Base-by-base conservation (phyloP, 2,888 invertebrate species). In the Sphecodes monilicornis region DNA sequence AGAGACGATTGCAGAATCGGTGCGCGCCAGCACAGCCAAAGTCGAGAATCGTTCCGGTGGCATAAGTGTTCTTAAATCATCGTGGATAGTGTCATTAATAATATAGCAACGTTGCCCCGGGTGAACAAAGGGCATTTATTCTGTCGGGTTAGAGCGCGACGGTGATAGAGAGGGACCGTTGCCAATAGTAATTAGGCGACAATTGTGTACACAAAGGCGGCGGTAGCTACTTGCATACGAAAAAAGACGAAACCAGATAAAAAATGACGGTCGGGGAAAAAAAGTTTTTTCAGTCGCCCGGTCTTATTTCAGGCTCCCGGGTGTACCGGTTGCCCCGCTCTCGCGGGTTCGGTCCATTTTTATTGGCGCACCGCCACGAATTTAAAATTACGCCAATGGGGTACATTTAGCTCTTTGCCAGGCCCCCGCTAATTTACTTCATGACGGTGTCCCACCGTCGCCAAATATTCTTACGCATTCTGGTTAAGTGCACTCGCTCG, bases 351-450 rank as follows among this genome's bases (percentile, higher is more conserved):
- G 36, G 50, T 66, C 70, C 70, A 86, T 88, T 88, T 89, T 89
- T 86, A 89, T 89, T 89, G 89, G 89, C 89, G 86, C 70, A 78
- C 43, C 39, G 85, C 89, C 89, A 89, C 86, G 89, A 89, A 89
- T 89, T 88, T 86, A 80, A 88, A 89, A 89, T 89, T 89, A 89
- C 89, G 86, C 85, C 88, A 82, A 89, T 86, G 85, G 88, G 26
- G 83, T 89, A 88, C 89, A 89, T 89, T 89, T 85, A 88, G 89
- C 88, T 89, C 86, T 85, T 89, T 89, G 89, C 89, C 89, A 88
- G 89, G 69, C 85, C 60, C 60, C 57, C 78, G 85, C 88, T 89
- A 89, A 89, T 89, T 89, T 88, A 89, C 84, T 82, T 88, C 88
- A 57, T 80, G 88, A 89, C 88, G 68, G 76, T 74, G 76, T 82